Evolutionary conservation across 2,888 invertebrate genomes (phyloP).

Genomic region (Anodontia alba): DNA sequence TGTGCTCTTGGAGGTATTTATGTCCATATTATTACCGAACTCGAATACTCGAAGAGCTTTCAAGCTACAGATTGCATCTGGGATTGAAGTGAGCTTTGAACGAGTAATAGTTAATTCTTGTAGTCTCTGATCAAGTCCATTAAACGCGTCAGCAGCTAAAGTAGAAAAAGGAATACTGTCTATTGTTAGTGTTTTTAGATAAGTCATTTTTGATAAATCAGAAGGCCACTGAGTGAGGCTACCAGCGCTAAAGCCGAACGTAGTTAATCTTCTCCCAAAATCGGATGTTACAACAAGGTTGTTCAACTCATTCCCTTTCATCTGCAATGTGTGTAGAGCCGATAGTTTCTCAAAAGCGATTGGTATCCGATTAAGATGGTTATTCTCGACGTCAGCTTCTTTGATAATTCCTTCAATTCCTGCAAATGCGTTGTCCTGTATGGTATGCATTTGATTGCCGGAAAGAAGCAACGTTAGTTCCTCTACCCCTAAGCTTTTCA

Average conservation of each 20-base stretch:
- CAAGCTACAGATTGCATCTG: background rate
- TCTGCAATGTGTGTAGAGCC: background rate
- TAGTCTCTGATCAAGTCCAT: background rate
- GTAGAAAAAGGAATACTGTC: background rate
- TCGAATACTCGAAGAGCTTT: background rate
- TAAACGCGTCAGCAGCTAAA: background rate
- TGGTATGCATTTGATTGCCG: background rate
- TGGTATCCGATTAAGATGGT: background rate
- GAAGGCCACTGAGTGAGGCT: background rate
- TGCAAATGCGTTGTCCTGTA: background rate
- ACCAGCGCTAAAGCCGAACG: background rate
- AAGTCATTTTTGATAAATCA: background rate
- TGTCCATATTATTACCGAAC: background rate
- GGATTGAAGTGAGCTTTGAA: background rate
- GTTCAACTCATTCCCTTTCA: background rate
- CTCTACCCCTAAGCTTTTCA: background rate
- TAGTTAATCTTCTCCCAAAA: background rate
- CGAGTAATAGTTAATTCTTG: background rate
- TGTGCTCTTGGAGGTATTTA: background rate
- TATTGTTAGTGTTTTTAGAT: background rate
- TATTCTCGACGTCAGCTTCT: background rate
- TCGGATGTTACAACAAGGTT: background rate
- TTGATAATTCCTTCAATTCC: background rate
- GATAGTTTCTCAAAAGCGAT: background rate
- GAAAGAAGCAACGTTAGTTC: background rate